These are phyloP conservation scores for Nymphalis polychloros DNA, from an alignment of 2,888 invertebrate genomes.

Conservation along the genomic window DNA sequence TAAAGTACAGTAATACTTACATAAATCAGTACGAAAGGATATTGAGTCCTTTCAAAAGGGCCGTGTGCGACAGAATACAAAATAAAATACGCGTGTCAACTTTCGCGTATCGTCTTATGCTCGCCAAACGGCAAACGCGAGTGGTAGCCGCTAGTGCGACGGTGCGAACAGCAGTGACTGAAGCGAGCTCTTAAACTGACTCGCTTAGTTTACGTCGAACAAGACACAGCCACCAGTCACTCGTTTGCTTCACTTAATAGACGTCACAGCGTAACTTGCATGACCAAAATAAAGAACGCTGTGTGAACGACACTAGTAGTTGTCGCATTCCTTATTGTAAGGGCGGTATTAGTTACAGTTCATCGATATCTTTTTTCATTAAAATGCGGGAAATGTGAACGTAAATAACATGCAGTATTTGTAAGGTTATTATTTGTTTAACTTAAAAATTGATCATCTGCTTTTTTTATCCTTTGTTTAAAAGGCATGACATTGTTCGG, in stretches of 20 bases:
- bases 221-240: conserved; percentile 25
- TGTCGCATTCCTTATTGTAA: conserved; percentile 7
- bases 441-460: no score
- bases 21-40: conserved; percentile 34
- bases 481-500: no score
- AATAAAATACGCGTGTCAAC: conserved; percentile 61
- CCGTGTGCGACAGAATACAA: conserved; percentile 63
- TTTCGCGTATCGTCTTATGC: conserved; percentile 60
- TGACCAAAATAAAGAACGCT: conserved; percentile 19
- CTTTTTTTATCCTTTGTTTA: no score
- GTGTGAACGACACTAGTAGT: neutral
- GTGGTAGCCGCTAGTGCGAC: conserved; percentile 50
- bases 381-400: neutral
- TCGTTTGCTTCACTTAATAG: conserved; percentile 44
- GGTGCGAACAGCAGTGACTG: conserved; percentile 62
- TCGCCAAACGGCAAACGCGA: conserved; percentile 58
- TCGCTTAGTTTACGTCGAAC: conserved; percentile 18
- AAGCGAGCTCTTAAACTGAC: conserved; percentile 32
- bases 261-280: conserved; percentile 41
- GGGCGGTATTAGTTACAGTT: neutral
- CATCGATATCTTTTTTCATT: neutral
- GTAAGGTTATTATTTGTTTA: no score
- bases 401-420: neutral
- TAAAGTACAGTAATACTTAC: conserved; percentile 36
- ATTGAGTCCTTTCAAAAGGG: conserved; percentile 38